Conservation (phyloP, 2,113 vertebrate genomes). For the Eudyptes chrysolophus region DNA sequence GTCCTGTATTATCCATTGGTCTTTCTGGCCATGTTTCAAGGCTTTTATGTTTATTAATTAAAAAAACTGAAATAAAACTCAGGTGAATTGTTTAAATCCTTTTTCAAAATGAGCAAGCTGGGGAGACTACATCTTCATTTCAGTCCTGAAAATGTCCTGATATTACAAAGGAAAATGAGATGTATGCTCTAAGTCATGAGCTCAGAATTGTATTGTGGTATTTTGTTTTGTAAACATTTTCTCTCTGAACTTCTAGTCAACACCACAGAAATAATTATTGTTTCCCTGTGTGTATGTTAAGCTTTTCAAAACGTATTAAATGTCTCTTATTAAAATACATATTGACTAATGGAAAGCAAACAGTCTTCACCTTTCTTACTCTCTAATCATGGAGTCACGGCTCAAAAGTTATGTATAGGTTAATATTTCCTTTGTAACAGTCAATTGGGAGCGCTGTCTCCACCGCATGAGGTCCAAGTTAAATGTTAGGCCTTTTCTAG, state of each 20-base stretch:
- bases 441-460: not conserved
- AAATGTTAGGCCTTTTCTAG: not conserved
- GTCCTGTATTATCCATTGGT: not conserved
- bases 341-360: not conserved
- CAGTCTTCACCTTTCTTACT: not conserved
- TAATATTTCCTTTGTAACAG: not conserved
- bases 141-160: not conserved
- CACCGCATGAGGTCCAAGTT: not conserved
- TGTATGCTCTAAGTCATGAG: not conserved
- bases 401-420: not conserved
- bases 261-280: not conserved
- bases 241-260: not conserved
- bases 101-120: not conserved
- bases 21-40: not conserved
- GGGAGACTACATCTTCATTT: not conserved
- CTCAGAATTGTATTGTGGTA: not conserved
- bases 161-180: not conserved
- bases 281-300: not conserved
- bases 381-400: not conserved
- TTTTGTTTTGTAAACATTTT: not conserved
- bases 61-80: not conserved
- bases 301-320: not conserved
- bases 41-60: not conserved
- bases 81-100: not conserved
- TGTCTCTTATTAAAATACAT: not conserved